Percentiles rank a stretch among this genome's conserved stretches.
These are phyloP conservation scores for Oreortyx pictus DNA, from an alignment of 2,797 vertebrate species.

Conservation along the genomic window DNA sequence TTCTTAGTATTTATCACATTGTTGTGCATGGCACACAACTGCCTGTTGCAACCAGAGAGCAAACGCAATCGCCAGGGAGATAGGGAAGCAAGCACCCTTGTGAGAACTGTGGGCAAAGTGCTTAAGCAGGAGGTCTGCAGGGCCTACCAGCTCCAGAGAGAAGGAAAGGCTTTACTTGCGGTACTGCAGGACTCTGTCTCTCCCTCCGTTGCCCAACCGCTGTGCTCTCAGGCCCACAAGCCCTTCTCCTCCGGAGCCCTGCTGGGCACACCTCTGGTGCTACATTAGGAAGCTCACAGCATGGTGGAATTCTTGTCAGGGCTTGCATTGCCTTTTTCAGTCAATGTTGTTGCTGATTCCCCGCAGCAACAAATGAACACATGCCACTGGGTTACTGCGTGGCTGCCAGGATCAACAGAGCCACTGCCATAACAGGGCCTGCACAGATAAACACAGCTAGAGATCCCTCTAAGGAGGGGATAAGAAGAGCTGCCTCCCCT, in stretches of 20 bases:
- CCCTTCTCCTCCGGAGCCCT: background rate
- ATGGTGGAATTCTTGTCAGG: background rate
- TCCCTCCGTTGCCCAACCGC: background rate
- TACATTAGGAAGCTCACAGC: fast-evolving
- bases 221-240: fast-evolving
- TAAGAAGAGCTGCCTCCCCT: background rate
- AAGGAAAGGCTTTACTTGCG: background rate
- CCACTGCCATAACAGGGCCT: background rate
- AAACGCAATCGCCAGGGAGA: background rate
- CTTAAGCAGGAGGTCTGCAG: background rate
- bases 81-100: background rate
- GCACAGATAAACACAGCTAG: background rate
- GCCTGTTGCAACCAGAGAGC: background rate
- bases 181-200: fast-evolving
- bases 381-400: fast-evolving
- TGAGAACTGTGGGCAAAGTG: background rate
- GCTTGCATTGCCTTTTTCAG: conserved; percentile 38
- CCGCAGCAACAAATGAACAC: background rate
- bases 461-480: background rate
- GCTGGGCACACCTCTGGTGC: background rate
- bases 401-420: background rate
- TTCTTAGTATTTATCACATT: fast-evolving
- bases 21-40: fast-evolving
- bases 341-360: background rate
- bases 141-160: background rate